Evolutionary conservation across 2,888 invertebrate species (phyloP), one percentile per base, ranked within the genome.

Genomic region (Apamea sordens): DNA sequence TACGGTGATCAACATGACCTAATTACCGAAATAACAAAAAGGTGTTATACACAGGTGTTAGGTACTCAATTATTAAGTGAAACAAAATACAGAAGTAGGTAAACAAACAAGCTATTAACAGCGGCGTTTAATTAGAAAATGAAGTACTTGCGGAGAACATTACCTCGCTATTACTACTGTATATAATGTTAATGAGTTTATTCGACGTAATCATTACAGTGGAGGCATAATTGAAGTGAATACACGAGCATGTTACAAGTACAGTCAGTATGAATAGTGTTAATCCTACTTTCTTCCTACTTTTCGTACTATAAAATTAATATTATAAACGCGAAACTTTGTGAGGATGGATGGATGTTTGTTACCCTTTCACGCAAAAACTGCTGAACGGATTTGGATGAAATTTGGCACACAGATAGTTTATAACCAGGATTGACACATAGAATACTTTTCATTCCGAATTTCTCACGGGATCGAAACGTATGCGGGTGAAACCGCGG

Each of bases 181-280:
- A 84, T 44, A 73, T 79, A 79, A 85, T 77, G 76, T 67, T 87
- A 89, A 89, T 85, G 79, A 73, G 85, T 82, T 80, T 75, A 77
- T 84, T 65, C 28, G 68, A 73, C 71, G 73, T 87, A 74, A 87
- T 89, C 70, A 76, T 87, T 81, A 84, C 77, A 68, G 76, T 77
- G 71, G 41, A 67, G 59, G 36, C 73, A 73, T 79, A 85, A 87
- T 80, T 87, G 86, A 85, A 78, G 79, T 77, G 82, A 82, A 82
- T 85, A 70, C 41, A 76, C 36, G 69, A 59, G 72, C 61, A 11
- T 59, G 53, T 78, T 69, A 50, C 28, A 24, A 28, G 87, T 87
- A 87, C 73, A 47, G 36, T 65, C 61, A 24, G 28, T 41, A 2
- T 18, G 24, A 67, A 73, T 11, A 61, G 69, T 56, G 65, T 6